A percentile compares a stretch with the other conserved stretches of the same genome.
These are phyloP conservation scores for Gopherus evgoodei DNA, from an alignment of 2,113 vertebrate genomes.

Conservation along the genomic window DNA sequence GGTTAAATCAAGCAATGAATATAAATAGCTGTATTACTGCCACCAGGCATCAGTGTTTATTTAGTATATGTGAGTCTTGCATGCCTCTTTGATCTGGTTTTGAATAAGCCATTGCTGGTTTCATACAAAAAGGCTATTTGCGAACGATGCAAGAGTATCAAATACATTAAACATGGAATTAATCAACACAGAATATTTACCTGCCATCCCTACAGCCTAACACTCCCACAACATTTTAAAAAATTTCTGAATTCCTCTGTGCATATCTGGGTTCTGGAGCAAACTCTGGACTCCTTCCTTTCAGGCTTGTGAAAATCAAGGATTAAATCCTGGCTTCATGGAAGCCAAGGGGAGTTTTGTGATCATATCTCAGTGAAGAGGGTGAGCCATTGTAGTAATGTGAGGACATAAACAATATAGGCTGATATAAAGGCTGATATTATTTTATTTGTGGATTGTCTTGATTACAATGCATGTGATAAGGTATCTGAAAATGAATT, in stretches of 20 bases:
- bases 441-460: constrained; percentile 58
- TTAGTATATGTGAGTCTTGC: constrained; percentile 83
- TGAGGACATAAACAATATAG: constrained; percentile 61
- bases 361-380: background rate
- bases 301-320: constrained; percentile 28
- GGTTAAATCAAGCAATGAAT: constrained; percentile 87
- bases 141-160: constrained; percentile 78
- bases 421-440: constrained; percentile 36
- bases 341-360: constrained; percentile 28
- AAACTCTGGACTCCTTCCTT: constrained; percentile 13
- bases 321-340: constrained; percentile 30
- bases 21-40: constrained; percentile 89
- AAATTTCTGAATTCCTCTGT: constrained; percentile 52
- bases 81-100: constrained; percentile 82
- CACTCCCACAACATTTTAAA: constrained; percentile 12
- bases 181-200: constrained; percentile 79
- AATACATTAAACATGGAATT: constrained; percentile 84
- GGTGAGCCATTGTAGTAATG: background rate
- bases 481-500: constrained; percentile 61
- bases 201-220: constrained; percentile 71
- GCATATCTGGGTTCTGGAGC: constrained; percentile 39
- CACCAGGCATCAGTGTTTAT: constrained; percentile 86
- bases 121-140: constrained; percentile 84
- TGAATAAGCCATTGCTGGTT: constrained; percentile 81
- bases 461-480: constrained; percentile 43